Evolutionary conservation across 2,888 invertebrate species (phyloP).

Genomic region (Ctena decussata): DNA sequence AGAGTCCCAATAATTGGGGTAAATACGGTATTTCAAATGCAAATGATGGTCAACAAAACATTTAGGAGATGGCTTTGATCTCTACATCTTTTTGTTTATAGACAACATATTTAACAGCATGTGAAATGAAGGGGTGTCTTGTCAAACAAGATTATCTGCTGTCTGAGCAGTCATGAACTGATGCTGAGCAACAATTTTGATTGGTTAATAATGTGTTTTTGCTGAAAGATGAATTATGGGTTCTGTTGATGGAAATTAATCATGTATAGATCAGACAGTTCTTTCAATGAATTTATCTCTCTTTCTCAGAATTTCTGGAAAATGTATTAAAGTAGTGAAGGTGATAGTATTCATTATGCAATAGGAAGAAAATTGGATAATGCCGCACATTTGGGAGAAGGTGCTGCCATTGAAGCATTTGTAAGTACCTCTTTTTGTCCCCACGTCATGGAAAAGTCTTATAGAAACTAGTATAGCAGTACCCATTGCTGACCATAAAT

Average conservation of each 20-base stretch:
- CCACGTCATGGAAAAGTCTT: too few relatives aligned
- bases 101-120: background rate
- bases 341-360: background rate
- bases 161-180: background rate
- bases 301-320: background rate
- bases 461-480: too few relatives aligned
- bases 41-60: slow-evolving; percentile 1
- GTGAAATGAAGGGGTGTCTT: background rate
- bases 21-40: background rate
- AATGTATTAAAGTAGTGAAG: background rate
- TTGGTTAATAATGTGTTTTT: slow-evolving; percentile 6
- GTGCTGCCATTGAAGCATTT: slow-evolving; percentile 36
- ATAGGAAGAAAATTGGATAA: background rate
- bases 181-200: background rate
- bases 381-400: slow-evolving; percentile 53
- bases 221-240: too few relatives aligned
- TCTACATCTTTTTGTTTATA: background rate
- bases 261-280: too few relatives aligned
- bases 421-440: slow-evolving; percentile 49
- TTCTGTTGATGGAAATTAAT: too few relatives aligned
- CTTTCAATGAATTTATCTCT: too few relatives aligned
- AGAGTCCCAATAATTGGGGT: too few relatives aligned
- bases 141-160: background rate
- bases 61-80: background rate
- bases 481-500: too few relatives aligned